Evolutionary conservation across 2,113 vertebrate genomes (phyloP), one percentile per base, ranked within the genome.

Genomic region (Canis aureus): DNA sequence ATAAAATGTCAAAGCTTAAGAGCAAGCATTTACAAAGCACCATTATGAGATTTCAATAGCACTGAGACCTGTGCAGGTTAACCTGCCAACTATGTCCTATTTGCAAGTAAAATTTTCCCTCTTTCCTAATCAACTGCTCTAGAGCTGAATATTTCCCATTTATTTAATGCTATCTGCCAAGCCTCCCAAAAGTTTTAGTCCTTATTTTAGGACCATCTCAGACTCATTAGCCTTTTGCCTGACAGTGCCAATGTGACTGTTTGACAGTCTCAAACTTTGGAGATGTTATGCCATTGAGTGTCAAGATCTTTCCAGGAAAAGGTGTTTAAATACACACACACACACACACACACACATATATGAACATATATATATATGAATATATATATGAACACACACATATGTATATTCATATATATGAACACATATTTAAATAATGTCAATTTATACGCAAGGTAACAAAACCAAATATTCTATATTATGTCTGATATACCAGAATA

Each of bases 21-120:
- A 89, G 84, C 53, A 55, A 87, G 60, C 4, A 6, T 73, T 98
- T 96, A 95, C 38, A 96, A 97, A 96, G 90, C 76, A 94, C 92
- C 97, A 96, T 98, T 94, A 97, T 94, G 84, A 97, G 91, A 97
- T 97, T 98, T 98, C 97, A 98, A 91, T 93, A 97, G 81, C 92
- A 96, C 78, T 97, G 97, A 98, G 98, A 98, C 85, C 92, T 96
- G 89, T 35, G 98, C 88, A 92, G 97, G 96, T 98, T 98, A 97
- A 98, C 97, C 98, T 99, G 98, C 97, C 98, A 98, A 97, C 96
- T 88, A 43, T 9, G 53, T 92, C 85, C 96, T 66, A 98, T 98
- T 98, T 99, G 98, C 98, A 99, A 99, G 98, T 99, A 98, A 97
- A 99, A 99, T 98, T 81, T 93, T 85, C 87, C 93, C 97, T 92